Conservation (phyloP, 2,888 invertebrate genomes). For the Cataglyphis cursor region DNA sequence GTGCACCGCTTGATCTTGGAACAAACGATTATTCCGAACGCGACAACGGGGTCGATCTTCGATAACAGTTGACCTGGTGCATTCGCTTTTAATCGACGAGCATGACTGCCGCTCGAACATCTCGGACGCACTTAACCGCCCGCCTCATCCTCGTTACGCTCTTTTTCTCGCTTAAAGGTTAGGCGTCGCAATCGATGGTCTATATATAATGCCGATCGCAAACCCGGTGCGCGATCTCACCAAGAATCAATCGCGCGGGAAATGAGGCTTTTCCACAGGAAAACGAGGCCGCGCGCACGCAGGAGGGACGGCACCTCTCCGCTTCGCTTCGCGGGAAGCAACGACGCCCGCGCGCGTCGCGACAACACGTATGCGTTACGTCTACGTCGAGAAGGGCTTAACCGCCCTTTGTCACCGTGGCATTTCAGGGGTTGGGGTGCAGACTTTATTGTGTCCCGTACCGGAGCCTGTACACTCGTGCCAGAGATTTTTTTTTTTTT, state of each 20-base stretch:
- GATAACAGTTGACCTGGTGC: constrained; percentile 54
- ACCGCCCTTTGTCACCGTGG: constrained; percentile 81
- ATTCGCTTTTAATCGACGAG: constrained; percentile 55
- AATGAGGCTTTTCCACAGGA: constrained; percentile 44
- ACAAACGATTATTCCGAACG: constrained; percentile 9
- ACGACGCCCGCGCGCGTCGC: constrained; percentile 64
- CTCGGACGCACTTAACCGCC: constrained; percentile 29
- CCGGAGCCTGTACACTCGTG: constrained; percentile 75
- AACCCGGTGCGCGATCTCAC: constrained; percentile 38
- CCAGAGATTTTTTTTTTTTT: constrained; percentile 73
- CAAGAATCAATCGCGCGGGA: constrained; percentile 67
- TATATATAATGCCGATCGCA: constrained; percentile 54
- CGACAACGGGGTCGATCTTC: constrained; percentile 40
- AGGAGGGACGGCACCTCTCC: background rate
- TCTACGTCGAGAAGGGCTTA: constrained; percentile 83
- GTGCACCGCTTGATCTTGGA: constrained; percentile 29
- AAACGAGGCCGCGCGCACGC: constrained; percentile 31
- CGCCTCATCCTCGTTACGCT: constrained; percentile 40
- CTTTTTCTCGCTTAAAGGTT: constrained; percentile 66
- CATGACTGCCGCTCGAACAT: constrained; percentile 49
- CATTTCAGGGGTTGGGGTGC: constrained; percentile 80
- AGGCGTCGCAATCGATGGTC: constrained; percentile 69
- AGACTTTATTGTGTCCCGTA: constrained; percentile 83
- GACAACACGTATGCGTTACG: constrained; percentile 73
- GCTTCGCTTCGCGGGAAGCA: constrained; percentile 29